A percentile compares a stretch with the other conserved stretches of the same genome.
phyloP scores from a whole-genome alignment of 2,888 invertebrate genomes.

The Barypeithes pellucidus region DNA sequence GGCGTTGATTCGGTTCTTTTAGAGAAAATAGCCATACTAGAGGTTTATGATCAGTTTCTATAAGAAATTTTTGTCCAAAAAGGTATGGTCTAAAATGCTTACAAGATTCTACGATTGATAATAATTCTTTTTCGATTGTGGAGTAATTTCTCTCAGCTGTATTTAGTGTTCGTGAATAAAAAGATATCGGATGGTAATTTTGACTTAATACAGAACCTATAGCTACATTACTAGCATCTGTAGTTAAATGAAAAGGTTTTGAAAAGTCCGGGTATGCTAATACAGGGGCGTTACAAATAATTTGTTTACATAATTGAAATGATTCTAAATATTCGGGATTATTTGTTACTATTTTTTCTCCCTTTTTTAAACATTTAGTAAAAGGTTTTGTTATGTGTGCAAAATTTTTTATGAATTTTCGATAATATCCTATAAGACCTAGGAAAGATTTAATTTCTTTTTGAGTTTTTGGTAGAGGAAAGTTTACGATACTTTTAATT shows the following conservation, averaged over 20 bases:
- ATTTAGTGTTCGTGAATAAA: constrained; percentile 55
- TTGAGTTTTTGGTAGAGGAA: constrained; percentile 54
- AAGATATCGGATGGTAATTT: constrained; percentile 53
- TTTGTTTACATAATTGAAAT: constrained; percentile 36
- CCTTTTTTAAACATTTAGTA: constrained; percentile 38
- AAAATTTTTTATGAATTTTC: constrained; percentile 36
- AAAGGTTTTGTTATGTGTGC: constrained; percentile 39
- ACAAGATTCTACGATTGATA: constrained; percentile 23
- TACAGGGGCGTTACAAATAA: constrained; percentile 32
- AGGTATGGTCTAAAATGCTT: constrained; percentile 57
- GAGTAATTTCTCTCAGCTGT: constrained; percentile 56
- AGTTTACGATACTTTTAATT: too few relatives aligned
- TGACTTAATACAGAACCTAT: constrained; percentile 54
- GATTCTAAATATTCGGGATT: constrained; percentile 22
- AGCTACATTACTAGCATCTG: constrained; percentile 53
- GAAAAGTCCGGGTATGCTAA: constrained; percentile 35
- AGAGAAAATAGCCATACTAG: constrained; percentile 6
- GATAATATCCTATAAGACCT: too few relatives aligned
- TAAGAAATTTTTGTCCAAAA: constrained; percentile 46
- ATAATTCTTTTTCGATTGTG: constrained; percentile 51
- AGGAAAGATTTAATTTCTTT: constrained; percentile 62
- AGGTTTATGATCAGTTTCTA: constrained; percentile 30
- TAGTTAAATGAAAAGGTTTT: constrained; percentile 53
- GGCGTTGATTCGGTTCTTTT: too few relatives aligned
- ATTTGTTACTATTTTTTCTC: constrained; percentile 26